Evolutionary conservation across 2,113 vertebrate genomes (phyloP).

Genomic region (Jacana jacana): DNA sequence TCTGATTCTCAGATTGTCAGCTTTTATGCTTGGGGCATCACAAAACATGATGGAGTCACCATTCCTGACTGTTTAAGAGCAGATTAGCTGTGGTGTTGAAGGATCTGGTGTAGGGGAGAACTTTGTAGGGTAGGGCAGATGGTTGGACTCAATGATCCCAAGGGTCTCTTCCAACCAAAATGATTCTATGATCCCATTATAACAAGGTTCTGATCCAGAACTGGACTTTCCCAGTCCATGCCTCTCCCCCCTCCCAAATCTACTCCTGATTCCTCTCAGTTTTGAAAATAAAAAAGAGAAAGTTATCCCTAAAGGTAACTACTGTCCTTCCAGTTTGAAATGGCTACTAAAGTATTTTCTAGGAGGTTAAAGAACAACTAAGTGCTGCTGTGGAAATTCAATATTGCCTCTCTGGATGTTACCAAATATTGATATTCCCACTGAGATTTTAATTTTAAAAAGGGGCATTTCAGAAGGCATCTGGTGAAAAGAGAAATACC

Average conservation of each 20-base stretch:
- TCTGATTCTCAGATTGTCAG: background rate
- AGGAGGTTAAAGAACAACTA: background rate
- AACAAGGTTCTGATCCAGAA: background rate
- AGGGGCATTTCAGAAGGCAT: background rate
- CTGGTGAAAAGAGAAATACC: background rate
- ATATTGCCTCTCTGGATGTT: background rate
- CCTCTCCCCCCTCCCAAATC: rapidly evolving
- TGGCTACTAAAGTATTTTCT: background rate
- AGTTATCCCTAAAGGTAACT: background rate
- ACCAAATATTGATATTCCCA: background rate
- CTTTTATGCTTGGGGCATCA: background rate
- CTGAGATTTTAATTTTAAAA: background rate
- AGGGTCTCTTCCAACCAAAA: too few species aligned
- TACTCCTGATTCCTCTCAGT: background rate
- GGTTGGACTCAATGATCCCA: too few species aligned
- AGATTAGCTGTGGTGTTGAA: too few species aligned
- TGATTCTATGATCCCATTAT: background rate
- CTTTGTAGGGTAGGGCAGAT: too few species aligned
- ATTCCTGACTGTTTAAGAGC: too few species aligned
- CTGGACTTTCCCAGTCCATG: background rate
- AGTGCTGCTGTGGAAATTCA: background rate
- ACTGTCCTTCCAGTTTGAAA: background rate
- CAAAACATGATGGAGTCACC: too few species aligned
- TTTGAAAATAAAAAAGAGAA: background rate
- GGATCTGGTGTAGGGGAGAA: too few species aligned